These are phyloP conservation scores for Okamejei kenojei DNA, from an alignment of 2,797 vertebrate species.

Conservation along the genomic window DNA sequence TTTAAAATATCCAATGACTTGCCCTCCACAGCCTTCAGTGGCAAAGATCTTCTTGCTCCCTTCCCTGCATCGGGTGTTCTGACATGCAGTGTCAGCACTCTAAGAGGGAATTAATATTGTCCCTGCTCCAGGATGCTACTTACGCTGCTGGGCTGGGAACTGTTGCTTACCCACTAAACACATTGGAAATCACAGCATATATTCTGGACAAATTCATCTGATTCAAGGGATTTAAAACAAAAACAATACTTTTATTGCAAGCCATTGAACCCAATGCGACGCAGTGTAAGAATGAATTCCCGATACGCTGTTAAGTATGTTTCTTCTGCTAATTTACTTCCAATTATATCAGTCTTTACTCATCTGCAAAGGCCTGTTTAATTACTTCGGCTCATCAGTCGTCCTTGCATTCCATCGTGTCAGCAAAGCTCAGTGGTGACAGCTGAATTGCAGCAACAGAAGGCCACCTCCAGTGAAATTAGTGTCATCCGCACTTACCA, in stretches of 20 bases:
- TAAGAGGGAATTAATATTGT: too few species aligned
- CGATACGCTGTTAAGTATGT: neutral
- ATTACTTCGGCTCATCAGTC: constrained; percentile 15
- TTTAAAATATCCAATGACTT: too few species aligned
- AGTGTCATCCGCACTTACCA: neutral
- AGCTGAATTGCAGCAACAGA: constrained; percentile 16
- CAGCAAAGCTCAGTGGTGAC: neutral
- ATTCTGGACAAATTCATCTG: neutral
- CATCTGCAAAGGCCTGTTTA: neutral
- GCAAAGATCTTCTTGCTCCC: too few species aligned
- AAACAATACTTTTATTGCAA: neutral
- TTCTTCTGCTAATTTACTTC: neutral
- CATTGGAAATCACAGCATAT: neutral
- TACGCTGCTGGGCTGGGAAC: neutral
- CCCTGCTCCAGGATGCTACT: neutral
- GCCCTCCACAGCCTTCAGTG: too few species aligned
- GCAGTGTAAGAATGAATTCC: neutral
- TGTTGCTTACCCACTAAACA: neutral
- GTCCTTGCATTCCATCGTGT: neutral
- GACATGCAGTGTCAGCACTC: neutral
- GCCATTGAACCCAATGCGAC: neutral
- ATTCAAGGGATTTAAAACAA: neutral
- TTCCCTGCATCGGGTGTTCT: neutral
- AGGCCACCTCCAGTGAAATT: constrained; percentile 11
- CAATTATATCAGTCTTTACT: neutral